Percentiles rank a stretch among this genome's conserved stretches.
Conservation (phyloP, 2,797 vertebrate genomes). For the Hybognathus amarus region DNA sequence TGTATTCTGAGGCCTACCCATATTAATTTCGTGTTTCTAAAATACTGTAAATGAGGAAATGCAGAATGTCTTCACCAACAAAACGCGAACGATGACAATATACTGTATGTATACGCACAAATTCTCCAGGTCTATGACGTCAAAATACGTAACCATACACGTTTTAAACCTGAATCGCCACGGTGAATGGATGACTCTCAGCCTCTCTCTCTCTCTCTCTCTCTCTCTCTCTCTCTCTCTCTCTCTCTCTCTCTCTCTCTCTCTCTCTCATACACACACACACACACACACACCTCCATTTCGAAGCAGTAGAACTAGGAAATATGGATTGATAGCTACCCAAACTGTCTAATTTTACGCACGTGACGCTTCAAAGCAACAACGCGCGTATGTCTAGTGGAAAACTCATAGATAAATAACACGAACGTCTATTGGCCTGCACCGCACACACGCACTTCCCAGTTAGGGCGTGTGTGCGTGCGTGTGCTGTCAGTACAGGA, state of each 20-base stretch:
- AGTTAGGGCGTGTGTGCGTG: not conserved
- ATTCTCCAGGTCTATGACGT: conserved; percentile 69
- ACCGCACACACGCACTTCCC: not conserved
- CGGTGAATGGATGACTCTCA: not conserved
- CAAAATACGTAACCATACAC: conserved; percentile 73
- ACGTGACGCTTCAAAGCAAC: conserved; percentile 59
- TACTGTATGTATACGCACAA: not conserved
- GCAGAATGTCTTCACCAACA: not conserved
- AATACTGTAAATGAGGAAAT: not conserved
- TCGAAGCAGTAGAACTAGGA: conserved; percentile 11
- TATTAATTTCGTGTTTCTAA: not conserved
- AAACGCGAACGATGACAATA: not conserved
- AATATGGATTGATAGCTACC: not conserved
- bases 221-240: no score
- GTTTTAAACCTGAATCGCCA: conserved; percentile 63
- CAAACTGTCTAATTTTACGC: not conserved
- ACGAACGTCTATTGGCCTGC: not conserved
- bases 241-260: no score
- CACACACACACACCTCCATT: conserved; percentile 7
- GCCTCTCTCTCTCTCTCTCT: not conserved
- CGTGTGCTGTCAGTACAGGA: not conserved
- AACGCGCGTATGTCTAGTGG: conserved; percentile 57
- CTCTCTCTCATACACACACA: not conserved
- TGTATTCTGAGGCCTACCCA: no score
- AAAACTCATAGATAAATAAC: not conserved